phyloP scores from a whole-genome alignment of 1,140 invertebrate genomes.

The Halesus radiatus region DNA sequence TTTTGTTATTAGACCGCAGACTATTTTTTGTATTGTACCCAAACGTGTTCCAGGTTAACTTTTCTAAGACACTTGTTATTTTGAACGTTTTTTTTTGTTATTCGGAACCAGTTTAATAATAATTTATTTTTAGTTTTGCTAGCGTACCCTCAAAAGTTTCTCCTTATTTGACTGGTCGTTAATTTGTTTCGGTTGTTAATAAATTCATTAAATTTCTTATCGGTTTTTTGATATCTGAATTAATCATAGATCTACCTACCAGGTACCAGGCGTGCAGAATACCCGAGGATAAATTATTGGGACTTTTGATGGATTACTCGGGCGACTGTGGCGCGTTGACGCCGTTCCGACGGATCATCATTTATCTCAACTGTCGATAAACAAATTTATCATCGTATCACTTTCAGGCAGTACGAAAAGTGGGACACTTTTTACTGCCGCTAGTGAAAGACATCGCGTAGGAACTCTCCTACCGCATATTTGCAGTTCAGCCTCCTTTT shows the following conservation, averaged over 20 bases:
- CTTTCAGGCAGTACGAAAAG: not conserved
- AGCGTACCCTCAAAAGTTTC: not conserved
- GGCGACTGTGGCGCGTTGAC: not conserved
- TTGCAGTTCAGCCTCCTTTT: not conserved
- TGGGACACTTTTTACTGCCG: slow-evolving; percentile 8
- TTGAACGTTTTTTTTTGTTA: not conserved
- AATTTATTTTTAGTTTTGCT: not conserved
- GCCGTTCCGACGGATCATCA: slow-evolving; percentile 10
- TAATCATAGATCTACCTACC: not conserved
- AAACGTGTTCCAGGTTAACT: not conserved
- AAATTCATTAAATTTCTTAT: slow-evolving; percentile 15
- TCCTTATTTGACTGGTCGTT: not conserved
- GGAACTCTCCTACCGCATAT: not conserved
- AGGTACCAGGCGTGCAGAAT: not conserved
- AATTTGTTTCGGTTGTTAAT: not conserved
- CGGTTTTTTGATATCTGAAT: slow-evolving; percentile 5
- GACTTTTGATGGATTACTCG: not conserved
- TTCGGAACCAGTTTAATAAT: not conserved
- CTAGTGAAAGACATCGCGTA: not conserved
- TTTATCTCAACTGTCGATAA: slow-evolving; percentile 23
- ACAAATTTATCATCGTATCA: slow-evolving; percentile 24
- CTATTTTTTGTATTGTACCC: not conserved
- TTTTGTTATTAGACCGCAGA: slow-evolving; percentile 16
- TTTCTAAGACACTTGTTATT: not conserved
- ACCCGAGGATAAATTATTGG: not conserved